These are phyloP conservation scores for Sesamia nonagrioides DNA, from an alignment of 1,140 invertebrate species.

Conservation along the genomic window DNA sequence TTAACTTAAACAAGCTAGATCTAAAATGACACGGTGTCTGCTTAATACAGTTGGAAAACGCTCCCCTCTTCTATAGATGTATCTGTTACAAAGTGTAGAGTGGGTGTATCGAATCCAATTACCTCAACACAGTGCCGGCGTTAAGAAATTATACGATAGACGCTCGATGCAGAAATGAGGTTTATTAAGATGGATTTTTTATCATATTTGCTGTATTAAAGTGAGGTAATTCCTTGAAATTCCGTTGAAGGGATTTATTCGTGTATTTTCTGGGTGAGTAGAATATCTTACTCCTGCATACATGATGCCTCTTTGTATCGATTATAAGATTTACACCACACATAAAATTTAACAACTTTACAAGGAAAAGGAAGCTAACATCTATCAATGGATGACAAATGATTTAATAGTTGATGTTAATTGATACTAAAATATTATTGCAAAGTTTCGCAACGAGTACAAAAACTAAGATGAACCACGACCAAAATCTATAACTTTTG, in stretches of 20 bases:
- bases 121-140: slow-evolving; percentile 33
- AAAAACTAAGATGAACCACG: too few relatives aligned
- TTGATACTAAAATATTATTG: too few relatives aligned
- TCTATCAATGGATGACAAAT: too few relatives aligned
- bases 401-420: too few relatives aligned
- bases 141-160: slow-evolving; percentile 40
- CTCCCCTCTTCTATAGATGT: slow-evolving; percentile 21
- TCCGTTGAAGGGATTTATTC: background rate
- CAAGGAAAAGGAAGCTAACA: too few relatives aligned
- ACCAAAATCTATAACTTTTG: too few relatives aligned
- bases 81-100: slow-evolving; percentile 38
- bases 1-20: background rate
- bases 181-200: slow-evolving; percentile 44
- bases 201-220: slow-evolving; percentile 27
- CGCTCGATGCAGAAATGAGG: slow-evolving; percentile 33
- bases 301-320: background rate
- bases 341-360: too few relatives aligned
- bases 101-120: slow-evolving; percentile 44
- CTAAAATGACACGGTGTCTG: slow-evolving; percentile 33
- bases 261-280: background rate
- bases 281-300: background rate
- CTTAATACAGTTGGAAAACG: slow-evolving; percentile 39
- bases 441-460: too few relatives aligned
- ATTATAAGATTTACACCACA: too few relatives aligned
- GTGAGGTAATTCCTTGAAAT: slow-evolving; percentile 2